Evolutionary conservation across 1,140 invertebrate genomes (phyloP), one percentile per base, ranked within the genome.

Genomic region (Drosophila repleta): DNA sequence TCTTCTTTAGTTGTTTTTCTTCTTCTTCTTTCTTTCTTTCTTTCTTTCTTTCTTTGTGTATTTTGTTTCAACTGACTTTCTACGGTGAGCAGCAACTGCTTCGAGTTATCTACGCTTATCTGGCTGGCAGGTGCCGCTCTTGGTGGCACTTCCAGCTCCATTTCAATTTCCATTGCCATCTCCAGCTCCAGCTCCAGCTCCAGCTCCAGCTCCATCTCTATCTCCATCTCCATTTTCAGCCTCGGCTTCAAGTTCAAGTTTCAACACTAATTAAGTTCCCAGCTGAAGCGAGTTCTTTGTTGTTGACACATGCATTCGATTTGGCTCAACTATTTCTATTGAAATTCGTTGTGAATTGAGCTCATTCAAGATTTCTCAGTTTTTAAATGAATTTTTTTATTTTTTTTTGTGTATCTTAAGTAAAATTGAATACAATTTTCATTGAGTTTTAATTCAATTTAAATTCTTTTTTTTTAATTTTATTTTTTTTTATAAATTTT

Each of bases 31-130:
- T 32, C 4, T 3, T 49, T n/a, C n/a, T n/a, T n/a, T n/a, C n/a
- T n/a, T n/a, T n/a, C n/a, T n/a, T n/a, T n/a, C n/a, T n/a, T n/a
- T n/a, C n/a, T 3, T 37, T 26, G 3, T 24, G 45, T 21, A 17
- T 37, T 24, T 18, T 43, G 17, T 46, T 24, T 45, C 11, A n/a
- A 5, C 18, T 7, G 65, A 68, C 65, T 68, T 68, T 68, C 65
- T 68, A 68, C 53, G 26, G n/a, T 21, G 53, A 20, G 35, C 35
- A 37, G 18, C 53, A 56, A 39, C 56, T 11, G 55, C 15, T 6
- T 17, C 20, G n/a, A 32, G 15, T 57, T 32, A 35, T 45, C 17
- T 29, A 48, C 24, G 41, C 21, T 46, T 46, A 39, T 48, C 26
- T 20, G 32, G 45, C 45, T 35, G 56, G 24, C 55, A 68, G 46